Percentiles rank a stretch among this genome's conserved stretches.
These are phyloP conservation scores for Pammene aurita DNA, from an alignment of 2,888 invertebrate genomes.

Conservation along the genomic window DNA sequence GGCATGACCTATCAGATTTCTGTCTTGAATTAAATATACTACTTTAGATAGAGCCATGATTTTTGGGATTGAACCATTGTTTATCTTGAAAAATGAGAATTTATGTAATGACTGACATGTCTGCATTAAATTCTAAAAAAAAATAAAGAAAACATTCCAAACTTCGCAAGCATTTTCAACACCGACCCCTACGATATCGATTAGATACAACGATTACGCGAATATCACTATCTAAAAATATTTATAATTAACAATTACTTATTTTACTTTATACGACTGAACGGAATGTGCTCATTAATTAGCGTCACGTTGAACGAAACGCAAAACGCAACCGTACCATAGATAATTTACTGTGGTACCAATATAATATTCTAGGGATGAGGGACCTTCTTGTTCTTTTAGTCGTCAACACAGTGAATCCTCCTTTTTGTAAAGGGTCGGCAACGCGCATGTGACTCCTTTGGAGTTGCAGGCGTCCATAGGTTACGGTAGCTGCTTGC, in stretches of 20 bases:
- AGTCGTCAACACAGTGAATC: too few relatives aligned
- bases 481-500: too few relatives aligned
- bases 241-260: slow-evolving; percentile 61
- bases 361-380: too few relatives aligned
- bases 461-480: too few relatives aligned
- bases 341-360: background rate
- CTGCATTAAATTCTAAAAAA: slow-evolving; percentile 3
- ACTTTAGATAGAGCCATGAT: too few relatives aligned
- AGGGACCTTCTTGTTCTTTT: too few relatives aligned
- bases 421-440: too few relatives aligned
- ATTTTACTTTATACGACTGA: slow-evolving; percentile 66
- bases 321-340: background rate
- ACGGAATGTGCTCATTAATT: slow-evolving; percentile 78
- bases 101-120: background rate
- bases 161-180: slow-evolving; percentile 34
- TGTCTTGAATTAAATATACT: too few relatives aligned
- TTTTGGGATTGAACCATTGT: too few relatives aligned
- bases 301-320: background rate
- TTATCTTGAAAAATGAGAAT: background rate
- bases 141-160: too few relatives aligned
- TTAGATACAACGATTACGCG: slow-evolving; percentile 54
- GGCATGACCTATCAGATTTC: too few relatives aligned
- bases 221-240: slow-evolving; percentile 59
- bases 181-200: slow-evolving; percentile 35
- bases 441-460: too few relatives aligned